Evolutionary conservation across 2,888 invertebrate genomes (phyloP).

Genomic region (Brachyptera putata): DNA sequence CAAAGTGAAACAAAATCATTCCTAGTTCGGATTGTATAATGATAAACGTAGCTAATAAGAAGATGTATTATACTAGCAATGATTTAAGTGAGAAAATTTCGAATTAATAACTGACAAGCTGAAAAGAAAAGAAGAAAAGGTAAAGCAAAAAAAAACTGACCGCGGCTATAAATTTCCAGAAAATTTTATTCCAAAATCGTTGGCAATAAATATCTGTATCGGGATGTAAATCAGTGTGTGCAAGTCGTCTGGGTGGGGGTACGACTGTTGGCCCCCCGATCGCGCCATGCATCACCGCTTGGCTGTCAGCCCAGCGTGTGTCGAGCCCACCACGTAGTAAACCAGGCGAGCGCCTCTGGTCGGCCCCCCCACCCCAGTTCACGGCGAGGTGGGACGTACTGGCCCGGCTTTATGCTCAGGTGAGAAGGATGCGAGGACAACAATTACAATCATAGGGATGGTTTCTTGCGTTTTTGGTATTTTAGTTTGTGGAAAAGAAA

Average conservation of each 20-base stretch:
- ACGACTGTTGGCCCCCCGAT: neutral
- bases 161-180: slow-evolving; percentile 5
- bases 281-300: slow-evolving; percentile 7
- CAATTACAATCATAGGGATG: too few relatives aligned
- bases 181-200: neutral
- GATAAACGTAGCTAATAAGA: too few relatives aligned
- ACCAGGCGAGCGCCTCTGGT: slow-evolving; percentile 5
- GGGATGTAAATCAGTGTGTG: neutral
- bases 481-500: too few relatives aligned
- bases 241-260: neutral
- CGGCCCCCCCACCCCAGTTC: neutral
- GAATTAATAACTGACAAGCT: slow-evolving; percentile 9
- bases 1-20: too few relatives aligned
- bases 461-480: too few relatives aligned
- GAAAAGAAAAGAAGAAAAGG: slow-evolving; percentile 3
- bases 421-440: neutral
- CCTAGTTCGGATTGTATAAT: too few relatives aligned
- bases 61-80: too few relatives aligned
- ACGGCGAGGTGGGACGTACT: neutral
- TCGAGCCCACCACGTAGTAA: slow-evolving; percentile 14
- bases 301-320: slow-evolving; percentile 13
- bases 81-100: too few relatives aligned
- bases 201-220: neutral
- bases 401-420: too few relatives aligned
- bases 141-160: neutral